Base-by-base conservation (phyloP, 2,797 vertebrate genomes). In the Lycodopsis pacificus region DNA sequence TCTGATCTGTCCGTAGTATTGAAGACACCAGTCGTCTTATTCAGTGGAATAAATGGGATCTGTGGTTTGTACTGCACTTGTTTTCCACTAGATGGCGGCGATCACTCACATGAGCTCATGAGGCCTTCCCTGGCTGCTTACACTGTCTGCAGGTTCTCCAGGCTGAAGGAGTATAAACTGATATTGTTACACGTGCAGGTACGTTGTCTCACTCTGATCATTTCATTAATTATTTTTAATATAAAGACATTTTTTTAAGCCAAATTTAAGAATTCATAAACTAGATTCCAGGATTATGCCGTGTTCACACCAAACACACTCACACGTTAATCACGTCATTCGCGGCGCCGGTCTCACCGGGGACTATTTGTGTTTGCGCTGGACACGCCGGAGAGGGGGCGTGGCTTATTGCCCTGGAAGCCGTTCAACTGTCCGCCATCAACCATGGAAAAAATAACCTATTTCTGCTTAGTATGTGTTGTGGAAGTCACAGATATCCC, bases 61-160 rank as follows among this genome's bases (percentile, higher is more conserved):
- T 71, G 54, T 34, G n/a, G 49, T 51, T 65, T 91, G 69, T 46
- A 54, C 58, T 76, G 22, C 74, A 54, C 36, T 20, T 62, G 2
- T 61, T 53, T 13, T 38, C 82, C 90, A 88, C 87, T 72, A 87
- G 91, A 80, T 89, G 89, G 87, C 84, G 79, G 77, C 67, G 61
- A 30, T 27, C 25, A 11, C 76, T 77, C 69, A 81, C 44, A 67
- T 46, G 38, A 20, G 19, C 4, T 30, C 2, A 13, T 0, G 22
- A 73, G 7, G 17, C 14, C 12, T 46, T 38, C 53, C 27, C 2
- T 42, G 34, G 38, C 44, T 51, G 8, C 7, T 25, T 3, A 8
- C n/a, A 34, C 53, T 1, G 12, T 12, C 8, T n/a, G 4, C 25
- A 15, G 4, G 10, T 66, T 42, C 22, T 71, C 25, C 12, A 48